Evolutionary conservation across 2,888 invertebrate species (phyloP).

Genomic region (Operophtera brumata): DNA sequence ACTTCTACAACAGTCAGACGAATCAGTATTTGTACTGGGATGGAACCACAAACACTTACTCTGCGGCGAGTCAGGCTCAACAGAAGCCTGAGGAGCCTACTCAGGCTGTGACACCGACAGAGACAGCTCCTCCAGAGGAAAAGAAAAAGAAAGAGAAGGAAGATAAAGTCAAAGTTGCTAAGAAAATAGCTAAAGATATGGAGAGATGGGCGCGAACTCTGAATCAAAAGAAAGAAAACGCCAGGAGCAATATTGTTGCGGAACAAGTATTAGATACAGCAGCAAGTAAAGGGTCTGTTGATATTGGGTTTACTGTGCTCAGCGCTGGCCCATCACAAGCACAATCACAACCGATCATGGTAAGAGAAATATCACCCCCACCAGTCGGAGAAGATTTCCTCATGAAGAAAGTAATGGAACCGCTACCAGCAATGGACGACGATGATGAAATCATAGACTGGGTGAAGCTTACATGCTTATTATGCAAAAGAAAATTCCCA

Average conservation of each 20-base stretch:
- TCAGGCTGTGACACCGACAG: conserved; percentile 52
- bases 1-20: conserved; percentile 96
- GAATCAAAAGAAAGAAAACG: conserved; percentile 95
- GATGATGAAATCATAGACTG: conserved; percentile 92
- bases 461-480: conserved; percentile 93
- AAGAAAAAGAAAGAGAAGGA: conserved; percentile 89
- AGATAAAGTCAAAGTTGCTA: conserved; percentile 98
- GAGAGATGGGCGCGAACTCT: conserved; percentile 96
- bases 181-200: conserved; percentile 96
- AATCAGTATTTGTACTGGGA: conserved; percentile 98
- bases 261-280: conserved; percentile 71
- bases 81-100: conserved; percentile 61
- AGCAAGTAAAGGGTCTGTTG: conserved; percentile 88
- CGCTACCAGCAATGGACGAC: conserved; percentile 79
- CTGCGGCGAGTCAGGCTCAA: conserved; percentile 69
- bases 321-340: conserved; percentile 83
- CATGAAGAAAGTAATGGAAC: conserved; percentile 69
- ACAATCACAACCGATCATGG: conserved; percentile 26
- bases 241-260: conserved; percentile 68
- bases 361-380: conserved; percentile 62
- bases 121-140: conserved; percentile 68
- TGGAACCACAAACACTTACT: conserved; percentile 83
- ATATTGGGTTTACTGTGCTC: conserved; percentile 95
- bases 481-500: conserved; percentile 97
- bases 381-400: conserved; percentile 60